Evolutionary conservation across 2,797 vertebrate genomes (phyloP), one percentile per base, ranked within the genome.

Genomic region (Pipistrellus pygmaeus): DNA sequence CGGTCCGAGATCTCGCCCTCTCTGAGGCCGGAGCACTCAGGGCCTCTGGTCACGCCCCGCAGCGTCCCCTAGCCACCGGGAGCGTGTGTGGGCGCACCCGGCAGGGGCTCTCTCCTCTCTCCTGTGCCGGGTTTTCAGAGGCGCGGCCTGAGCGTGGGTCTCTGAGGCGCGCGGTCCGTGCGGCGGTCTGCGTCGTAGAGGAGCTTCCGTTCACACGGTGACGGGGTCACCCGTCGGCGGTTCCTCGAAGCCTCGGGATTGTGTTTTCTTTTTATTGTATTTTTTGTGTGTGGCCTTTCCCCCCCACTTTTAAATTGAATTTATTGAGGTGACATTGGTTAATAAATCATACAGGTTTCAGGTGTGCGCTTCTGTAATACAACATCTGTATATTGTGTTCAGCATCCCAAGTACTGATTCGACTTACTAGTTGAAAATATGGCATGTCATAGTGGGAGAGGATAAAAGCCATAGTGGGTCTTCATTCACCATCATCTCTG

Each of bases 61-160:
- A 95, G 91, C 91, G 64, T 73, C 64, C 93, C 41, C 81, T 66
- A 95, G 69, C 73, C 95, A 85, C 88, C 57, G 90, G 92, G 88
- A 90, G 93, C 66, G 14, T 64, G 89, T 51, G 72, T 57, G 85
- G 38, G 88, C 64, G 20, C 90, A 48, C 25, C 90, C n/a, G n/a
- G n/a, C n/a, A n/a, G n/a, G n/a, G n/a, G n/a, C n/a, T n/a, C n/a
- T n/a, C n/a, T n/a, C n/a, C n/a, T 76, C 80, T 57, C 46, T 71
- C 93, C n/a, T 66, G n/a, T 48, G 66, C 73, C n/a, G 9, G 32
- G 88, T 93, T 96, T 80, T 72, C 44, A 10, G 2, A 44, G 44
- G 44, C 44, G 44, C 10, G 44, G 44, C 8, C 8, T 9, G 44
- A 44, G 2, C 10, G 44, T 44, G 44, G 44, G 44, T 44, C 44